Conservation (phyloP, 2,797 vertebrate species). For the Orestias chungarensis region DNA sequence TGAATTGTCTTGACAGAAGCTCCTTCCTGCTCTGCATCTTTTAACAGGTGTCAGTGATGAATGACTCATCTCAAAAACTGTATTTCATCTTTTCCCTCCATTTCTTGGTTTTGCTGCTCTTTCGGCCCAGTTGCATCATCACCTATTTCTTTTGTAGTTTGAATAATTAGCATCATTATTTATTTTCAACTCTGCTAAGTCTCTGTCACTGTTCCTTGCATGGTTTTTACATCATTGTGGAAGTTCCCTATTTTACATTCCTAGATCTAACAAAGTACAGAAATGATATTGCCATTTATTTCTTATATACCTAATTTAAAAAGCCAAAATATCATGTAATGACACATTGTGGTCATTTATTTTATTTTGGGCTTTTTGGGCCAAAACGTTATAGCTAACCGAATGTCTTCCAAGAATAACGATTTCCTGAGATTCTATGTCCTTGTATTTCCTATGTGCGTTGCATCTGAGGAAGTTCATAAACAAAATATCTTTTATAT, state of each 20-base stretch:
- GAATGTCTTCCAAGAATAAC: neutral
- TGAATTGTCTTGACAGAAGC: conserved; percentile 20
- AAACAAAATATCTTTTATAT: neutral
- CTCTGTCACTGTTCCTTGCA: conserved; percentile 63
- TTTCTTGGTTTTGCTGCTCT: conserved; percentile 39
- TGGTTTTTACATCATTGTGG: conserved; percentile 72
- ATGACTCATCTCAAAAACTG: conserved; percentile 17
- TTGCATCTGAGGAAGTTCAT: neutral
- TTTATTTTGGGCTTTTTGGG: neutral
- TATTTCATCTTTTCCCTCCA: conserved; percentile 23
- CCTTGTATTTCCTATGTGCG: neutral
- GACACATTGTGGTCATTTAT: neutral
- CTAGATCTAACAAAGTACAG: neutral
- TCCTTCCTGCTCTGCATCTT: conserved; percentile 22
- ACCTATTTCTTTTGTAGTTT: conserved; percentile 43
- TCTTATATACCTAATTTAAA: neutral
- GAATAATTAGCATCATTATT: conserved; percentile 50
- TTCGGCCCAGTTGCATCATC: conserved; percentile 79
- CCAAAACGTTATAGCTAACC: neutral
- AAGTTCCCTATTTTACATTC: conserved; percentile 17
- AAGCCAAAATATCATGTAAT: neutral
- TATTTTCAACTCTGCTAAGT: conserved; percentile 38
- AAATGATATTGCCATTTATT: neutral
- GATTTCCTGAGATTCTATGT: neutral
- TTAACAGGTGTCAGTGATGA: conserved; percentile 34